Evolutionary conservation across 2,888 invertebrate species (phyloP).

Genomic region (Pseudococcus viburni): DNA sequence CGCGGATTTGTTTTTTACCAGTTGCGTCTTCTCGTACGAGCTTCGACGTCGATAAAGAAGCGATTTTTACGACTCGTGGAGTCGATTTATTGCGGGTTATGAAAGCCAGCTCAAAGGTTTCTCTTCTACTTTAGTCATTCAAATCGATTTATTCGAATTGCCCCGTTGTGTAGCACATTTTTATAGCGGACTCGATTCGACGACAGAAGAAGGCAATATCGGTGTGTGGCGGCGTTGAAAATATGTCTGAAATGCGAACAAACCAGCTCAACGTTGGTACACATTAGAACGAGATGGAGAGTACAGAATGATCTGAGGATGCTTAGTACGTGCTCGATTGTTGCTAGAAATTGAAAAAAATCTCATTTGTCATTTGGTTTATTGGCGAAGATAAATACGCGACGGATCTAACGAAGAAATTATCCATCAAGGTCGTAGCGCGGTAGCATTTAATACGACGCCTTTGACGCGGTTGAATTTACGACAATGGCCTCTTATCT

Average conservation of each 20-base stretch:
- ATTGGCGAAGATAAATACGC: conserved; percentile 18
- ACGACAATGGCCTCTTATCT: conserved; percentile 8
- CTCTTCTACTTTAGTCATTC: background rate
- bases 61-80: background rate
- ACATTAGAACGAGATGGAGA: background rate
- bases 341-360: background rate
- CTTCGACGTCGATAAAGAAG: background rate
- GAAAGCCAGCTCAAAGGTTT: conserved; percentile 40
- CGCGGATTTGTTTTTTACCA: background rate
- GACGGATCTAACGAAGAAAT: background rate
- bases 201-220: conserved; percentile 27
- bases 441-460: background rate
- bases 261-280: conserved; percentile 23
- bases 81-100: background rate
- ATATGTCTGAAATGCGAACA: conserved; percentile 38
- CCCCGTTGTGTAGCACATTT: background rate
- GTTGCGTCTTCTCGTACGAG: background rate
- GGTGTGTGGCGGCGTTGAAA: conserved; percentile 34
- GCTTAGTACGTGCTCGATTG: conserved; percentile 10
- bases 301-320: background rate
- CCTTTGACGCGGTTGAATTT: conserved; percentile 23
- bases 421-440: conserved; percentile 3
- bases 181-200: conserved; percentile 1
- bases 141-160: conserved; percentile 28
- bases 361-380: conserved; percentile 33